A percentile compares a stretch with the other conserved stretches of the same genome.
These are phyloP conservation scores for Dipodomys stephensi DNA, from an alignment of 2,113 vertebrate species.

Conservation along the genomic window DNA sequence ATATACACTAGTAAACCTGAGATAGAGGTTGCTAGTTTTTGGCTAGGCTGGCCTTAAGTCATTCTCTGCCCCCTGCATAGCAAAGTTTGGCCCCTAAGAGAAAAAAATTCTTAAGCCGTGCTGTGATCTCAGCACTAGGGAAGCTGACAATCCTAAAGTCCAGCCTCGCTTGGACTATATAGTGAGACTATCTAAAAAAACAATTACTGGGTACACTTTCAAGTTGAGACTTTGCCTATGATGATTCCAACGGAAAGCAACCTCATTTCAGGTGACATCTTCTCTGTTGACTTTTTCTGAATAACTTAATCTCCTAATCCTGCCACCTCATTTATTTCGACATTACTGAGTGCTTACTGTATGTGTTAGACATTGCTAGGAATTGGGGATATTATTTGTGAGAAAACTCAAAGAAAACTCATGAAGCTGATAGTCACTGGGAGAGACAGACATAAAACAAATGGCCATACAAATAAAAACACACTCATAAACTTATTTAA, in stretches of 20 bases:
- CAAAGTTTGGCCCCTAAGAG: no score
- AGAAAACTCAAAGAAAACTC: not conserved
- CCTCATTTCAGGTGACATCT: not conserved
- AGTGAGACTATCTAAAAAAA: not conserved
- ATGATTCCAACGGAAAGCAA: not conserved
- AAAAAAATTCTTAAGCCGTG: no score
- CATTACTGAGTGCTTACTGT: not conserved
- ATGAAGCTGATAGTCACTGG: not conserved
- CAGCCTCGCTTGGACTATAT: not conserved
- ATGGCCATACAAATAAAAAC: not conserved
- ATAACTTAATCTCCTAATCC: not conserved
- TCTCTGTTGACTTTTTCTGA: not conserved
- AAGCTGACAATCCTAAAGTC: not conserved
- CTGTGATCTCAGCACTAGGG: no score
- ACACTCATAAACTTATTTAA: not conserved
- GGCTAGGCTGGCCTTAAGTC: no score
- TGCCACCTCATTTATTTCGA: not conserved
- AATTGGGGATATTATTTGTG: not conserved
- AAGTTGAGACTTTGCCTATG: not conserved
- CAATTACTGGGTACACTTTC: not conserved
- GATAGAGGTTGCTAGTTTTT: no score
- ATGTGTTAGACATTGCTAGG: not conserved
- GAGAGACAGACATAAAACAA: slow-evolving; percentile 1
- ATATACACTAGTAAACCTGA: no score
- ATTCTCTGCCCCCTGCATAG: no score